phyloP scores from a whole-genome alignment of 2,888 invertebrate genomes.

The Athrips mouffetella region DNA sequence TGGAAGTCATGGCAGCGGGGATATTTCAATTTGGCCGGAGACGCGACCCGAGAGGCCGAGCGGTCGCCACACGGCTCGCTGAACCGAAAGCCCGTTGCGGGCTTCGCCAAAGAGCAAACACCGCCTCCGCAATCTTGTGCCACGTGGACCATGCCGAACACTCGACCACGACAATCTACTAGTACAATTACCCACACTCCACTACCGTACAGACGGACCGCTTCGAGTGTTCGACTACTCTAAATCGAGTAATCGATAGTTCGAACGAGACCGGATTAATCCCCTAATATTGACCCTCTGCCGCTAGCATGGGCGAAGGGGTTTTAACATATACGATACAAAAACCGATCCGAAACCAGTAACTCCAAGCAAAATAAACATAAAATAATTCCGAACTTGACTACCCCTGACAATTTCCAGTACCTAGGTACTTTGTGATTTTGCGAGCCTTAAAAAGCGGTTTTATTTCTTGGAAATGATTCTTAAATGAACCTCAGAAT shows the following conservation, averaged over 20 bases:
- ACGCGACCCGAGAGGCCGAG: slow-evolving; percentile 73
- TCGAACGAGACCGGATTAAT: slow-evolving; percentile 26
- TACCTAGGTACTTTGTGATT: no score
- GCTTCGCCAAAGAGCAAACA: slow-evolving; percentile 76
- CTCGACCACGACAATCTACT: slow-evolving; percentile 69
- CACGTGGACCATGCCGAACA: slow-evolving; percentile 71
- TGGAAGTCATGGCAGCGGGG: slow-evolving; percentile 55
- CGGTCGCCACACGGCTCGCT: slow-evolving; percentile 70
- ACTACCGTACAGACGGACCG: slow-evolving; percentile 28
- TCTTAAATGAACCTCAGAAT: background rate
- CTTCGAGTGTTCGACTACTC: slow-evolving; percentile 28
- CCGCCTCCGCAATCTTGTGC: slow-evolving; percentile 76
- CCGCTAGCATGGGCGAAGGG: slow-evolving; percentile 12
- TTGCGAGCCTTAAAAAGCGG: background rate
- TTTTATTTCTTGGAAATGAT: slow-evolving; percentile 2
- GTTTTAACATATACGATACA: background rate
- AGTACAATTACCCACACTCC: slow-evolving; percentile 61
- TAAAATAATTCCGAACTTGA: background rate
- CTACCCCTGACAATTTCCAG: background rate
- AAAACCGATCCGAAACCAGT: background rate
- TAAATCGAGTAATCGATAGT: slow-evolving; percentile 33
- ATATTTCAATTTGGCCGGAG: slow-evolving; percentile 77
- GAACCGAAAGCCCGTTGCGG: slow-evolving; percentile 73
- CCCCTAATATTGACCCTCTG: slow-evolving; percentile 25
- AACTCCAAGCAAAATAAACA: background rate